Base-by-base conservation (phyloP, 1,140 invertebrate genomes). In the Calycopis cecrops region DNA sequence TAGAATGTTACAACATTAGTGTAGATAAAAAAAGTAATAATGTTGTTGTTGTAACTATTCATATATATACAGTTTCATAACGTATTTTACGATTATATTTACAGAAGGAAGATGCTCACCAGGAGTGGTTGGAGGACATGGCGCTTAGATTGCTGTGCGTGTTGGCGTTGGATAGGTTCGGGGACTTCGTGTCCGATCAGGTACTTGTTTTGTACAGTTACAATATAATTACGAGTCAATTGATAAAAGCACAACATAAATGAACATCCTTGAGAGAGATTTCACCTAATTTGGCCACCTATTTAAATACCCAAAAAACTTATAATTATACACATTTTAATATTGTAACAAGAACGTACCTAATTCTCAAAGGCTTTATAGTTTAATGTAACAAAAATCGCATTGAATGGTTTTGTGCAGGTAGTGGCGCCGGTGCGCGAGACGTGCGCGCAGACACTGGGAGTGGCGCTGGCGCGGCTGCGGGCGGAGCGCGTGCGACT, bases 171-270 rank as follows among this genome's bases (percentile, higher is more conserved):
- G 98, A 99, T 86, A 90, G 96, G 67, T 99, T 99, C 80, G 97
- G 97, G 4, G 98, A 99, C 78, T 99, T 98, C 85, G 93, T 99
- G 0, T 97, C 97, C 0, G 98, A 99, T 89, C 97, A 99, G 90
- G 87, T 88, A 69, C 40, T 10, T 34, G 34, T 28, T 42, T 34
- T 37, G 9, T 14, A 35, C 21, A 37, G 18, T 50, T 52, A 9
- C 47, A n/a, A 6, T 17, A 17, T 18, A 10, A 12, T 18, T 6
- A 33, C 11, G 37, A 38, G 3, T 38, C 37, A 4, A 28, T 28
- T n/a, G n/a, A n/a, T n/a, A n/a, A n/a, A n/a, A 28, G 6, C 6
- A 28, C 21, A 28, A 28, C 21, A 28, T 28, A 28, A 28, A 28
- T 28, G n/a, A n/a, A n/a, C n/a, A n/a, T n/a, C n/a, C n/a, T n/a